Conservation (phyloP, 1,140 invertebrate species). For the Hyles euphorbiae region DNA sequence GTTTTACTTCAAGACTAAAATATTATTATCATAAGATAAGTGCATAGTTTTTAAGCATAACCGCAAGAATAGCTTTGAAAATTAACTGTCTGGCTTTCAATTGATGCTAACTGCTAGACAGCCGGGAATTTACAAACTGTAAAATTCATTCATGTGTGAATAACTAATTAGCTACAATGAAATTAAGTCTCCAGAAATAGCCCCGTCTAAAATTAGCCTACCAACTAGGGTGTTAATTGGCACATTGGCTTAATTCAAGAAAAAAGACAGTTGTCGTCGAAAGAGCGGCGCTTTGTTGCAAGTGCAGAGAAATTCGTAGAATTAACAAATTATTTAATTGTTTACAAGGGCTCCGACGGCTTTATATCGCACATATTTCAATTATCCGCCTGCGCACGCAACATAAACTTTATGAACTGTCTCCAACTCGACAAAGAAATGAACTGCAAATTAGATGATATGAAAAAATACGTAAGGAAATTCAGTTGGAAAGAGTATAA, state of each 20-base stretch:
- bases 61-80: too few species aligned
- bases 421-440: too few species aligned
- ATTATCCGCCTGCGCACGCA: neutral
- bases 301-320: neutral
- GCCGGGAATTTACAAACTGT: slow-evolving; percentile 11
- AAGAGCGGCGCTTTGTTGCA: slow-evolving; percentile 1
- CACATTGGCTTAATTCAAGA: slow-evolving; percentile 7
- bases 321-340: neutral
- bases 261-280: slow-evolving; percentile 2
- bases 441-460: too few species aligned
- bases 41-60: too few species aligned
- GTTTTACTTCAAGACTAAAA: too few species aligned
- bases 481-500: too few species aligned
- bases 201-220: slow-evolving; percentile 23
- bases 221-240: neutral
- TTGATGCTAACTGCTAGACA: slow-evolving; percentile 33
- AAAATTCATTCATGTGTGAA: slow-evolving; percentile 15
- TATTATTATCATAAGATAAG: too few species aligned
- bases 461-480: too few species aligned
- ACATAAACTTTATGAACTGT: too few species aligned
- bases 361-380: slow-evolving; percentile 35
- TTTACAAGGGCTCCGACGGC: slow-evolving; percentile 42
- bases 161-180: slow-evolving; percentile 23
- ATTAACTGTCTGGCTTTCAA: slow-evolving; percentile 54
- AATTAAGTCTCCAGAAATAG: slow-evolving; percentile 21